These are phyloP conservation scores for Amphibalanus amphitrite DNA, from an alignment of 1,140 invertebrate genomes.

Conservation along the genomic window DNA sequence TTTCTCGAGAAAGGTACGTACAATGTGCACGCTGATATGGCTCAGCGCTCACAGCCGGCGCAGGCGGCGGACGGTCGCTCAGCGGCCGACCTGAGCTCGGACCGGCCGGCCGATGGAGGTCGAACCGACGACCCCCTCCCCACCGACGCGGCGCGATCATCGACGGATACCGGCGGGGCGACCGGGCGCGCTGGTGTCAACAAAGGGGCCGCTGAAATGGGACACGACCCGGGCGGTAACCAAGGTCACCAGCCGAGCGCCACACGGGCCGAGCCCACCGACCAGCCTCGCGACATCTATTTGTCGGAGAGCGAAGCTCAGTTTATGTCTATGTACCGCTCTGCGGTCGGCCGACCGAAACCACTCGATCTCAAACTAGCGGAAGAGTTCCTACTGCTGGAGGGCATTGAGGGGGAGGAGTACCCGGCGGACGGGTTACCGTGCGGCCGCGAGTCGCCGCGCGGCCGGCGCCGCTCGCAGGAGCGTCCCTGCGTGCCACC, in stretches of 20 bases:
- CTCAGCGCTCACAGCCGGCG: not conserved
- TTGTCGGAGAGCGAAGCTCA: not conserved
- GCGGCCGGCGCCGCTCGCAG: not conserved
- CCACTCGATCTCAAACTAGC: not conserved
- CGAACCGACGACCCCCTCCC: not conserved
- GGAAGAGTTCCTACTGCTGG: constrained; percentile 1
- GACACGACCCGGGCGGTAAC: not conserved
- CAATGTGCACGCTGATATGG: not conserved
- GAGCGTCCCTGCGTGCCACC: not conserved
- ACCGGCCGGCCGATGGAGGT: not conserved
- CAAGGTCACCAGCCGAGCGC: not conserved
- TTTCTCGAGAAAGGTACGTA: not conserved
- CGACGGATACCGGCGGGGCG: too few relatives aligned
- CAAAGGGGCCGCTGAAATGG: not conserved
- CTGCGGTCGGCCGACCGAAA: not conserved
- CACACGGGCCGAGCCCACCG: too few relatives aligned
- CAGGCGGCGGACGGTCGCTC: not conserved
- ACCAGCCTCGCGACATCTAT: constrained; percentile 3
- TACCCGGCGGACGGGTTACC: not conserved
- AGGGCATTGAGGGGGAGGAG: not conserved
- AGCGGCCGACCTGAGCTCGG: not conserved
- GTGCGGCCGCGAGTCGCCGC: not conserved
- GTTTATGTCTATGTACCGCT: not conserved
- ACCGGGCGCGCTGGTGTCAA: not conserved
- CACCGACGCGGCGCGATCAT: too few relatives aligned